A percentile compares a stretch with the other conserved stretches of the same genome.
phyloP scores from a whole-genome alignment of 2,888 invertebrate species.

The Patella ulyssiponensis region DNA sequence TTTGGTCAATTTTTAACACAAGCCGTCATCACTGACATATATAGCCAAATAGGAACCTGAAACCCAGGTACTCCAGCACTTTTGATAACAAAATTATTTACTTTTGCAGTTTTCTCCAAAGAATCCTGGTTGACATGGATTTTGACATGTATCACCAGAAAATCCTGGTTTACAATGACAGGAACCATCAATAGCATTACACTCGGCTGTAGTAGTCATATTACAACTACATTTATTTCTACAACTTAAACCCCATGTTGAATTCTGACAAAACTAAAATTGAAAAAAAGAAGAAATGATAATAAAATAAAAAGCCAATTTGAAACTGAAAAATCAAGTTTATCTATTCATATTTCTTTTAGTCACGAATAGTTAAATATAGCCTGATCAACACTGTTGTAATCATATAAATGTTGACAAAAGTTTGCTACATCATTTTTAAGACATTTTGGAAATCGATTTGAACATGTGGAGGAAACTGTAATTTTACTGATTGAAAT shows the following conservation, averaged over 20 bases:
- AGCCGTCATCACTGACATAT: not conserved
- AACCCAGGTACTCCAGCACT: not conserved
- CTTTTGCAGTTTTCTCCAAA: conserved; percentile 49
- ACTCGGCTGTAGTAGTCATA: conserved; percentile 64
- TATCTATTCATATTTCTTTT: too few relatives aligned
- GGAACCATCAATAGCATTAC: conserved; percentile 67
- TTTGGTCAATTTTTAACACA: too few relatives aligned
- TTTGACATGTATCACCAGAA: conserved; percentile 44
- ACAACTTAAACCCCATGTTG: conserved; percentile 70
- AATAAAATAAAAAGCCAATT: not conserved
- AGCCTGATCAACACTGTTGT: too few relatives aligned
- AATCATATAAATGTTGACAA: too few relatives aligned
- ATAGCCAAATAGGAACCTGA: not conserved
- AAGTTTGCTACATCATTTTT: too few relatives aligned
- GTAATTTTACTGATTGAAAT: not conserved
- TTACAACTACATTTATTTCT: conserved; percentile 72
- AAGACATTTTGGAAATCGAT: not conserved
- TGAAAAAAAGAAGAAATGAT: not conserved
- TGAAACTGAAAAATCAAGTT: too few relatives aligned
- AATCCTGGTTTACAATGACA: conserved; percentile 59
- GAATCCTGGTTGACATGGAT: conserved; percentile 40
- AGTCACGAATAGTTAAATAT: too few relatives aligned
- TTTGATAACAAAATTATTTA: conserved; percentile 24
- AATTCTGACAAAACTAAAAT: conserved; percentile 60
- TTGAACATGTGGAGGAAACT: not conserved